A percentile compares a stretch with the other conserved stretches of the same genome.
Conservation (phyloP, 1,140 invertebrate genomes). For the Euura lappo region DNA sequence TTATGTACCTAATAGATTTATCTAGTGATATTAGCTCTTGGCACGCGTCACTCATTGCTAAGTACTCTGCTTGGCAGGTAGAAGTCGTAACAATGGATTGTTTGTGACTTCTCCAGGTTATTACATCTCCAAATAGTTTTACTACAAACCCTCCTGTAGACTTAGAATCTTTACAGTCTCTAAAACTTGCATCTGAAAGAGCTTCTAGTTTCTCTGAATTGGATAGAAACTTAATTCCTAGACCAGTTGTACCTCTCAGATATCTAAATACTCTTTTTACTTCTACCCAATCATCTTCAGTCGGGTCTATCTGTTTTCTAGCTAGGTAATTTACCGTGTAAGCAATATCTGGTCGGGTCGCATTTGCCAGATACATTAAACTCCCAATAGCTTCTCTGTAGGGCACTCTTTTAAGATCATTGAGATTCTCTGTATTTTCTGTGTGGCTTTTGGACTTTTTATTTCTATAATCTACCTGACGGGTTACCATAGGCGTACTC, state of each 20-base stretch:
- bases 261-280: conserved; percentile 41
- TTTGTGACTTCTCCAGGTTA: conserved; percentile 37
- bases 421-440: conserved; percentile 21
- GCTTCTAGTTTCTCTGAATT: conserved; percentile 23
- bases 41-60: conserved; percentile 34
- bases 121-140: conserved; percentile 26
- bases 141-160: conserved; percentile 17
- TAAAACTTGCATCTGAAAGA: conserved; percentile 29
- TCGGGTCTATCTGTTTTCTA: conserved; percentile 32
- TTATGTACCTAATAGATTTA: conserved; percentile 21
- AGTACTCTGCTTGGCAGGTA: conserved; percentile 42
- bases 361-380: conserved; percentile 42
- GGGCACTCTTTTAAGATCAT: conserved; percentile 29
- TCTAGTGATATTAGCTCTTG: conserved; percentile 38
- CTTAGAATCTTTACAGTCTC: conserved; percentile 18
- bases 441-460: conserved; percentile 21
- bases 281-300: conserved; percentile 34
- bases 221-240: conserved; percentile 18
- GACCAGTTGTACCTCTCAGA: conserved; percentile 32
- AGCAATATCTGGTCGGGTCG: conserved; percentile 50
- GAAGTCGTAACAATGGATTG: conserved; percentile 36
- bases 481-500: conserved; percentile 25
- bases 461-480: conserved; percentile 21
- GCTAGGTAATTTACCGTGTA: conserved; percentile 42
- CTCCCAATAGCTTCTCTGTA: conserved; percentile 44